These are phyloP conservation scores for Mycetomoellerius zeteki DNA, from an alignment of 1,140 invertebrate species.

Conservation along the genomic window DNA sequence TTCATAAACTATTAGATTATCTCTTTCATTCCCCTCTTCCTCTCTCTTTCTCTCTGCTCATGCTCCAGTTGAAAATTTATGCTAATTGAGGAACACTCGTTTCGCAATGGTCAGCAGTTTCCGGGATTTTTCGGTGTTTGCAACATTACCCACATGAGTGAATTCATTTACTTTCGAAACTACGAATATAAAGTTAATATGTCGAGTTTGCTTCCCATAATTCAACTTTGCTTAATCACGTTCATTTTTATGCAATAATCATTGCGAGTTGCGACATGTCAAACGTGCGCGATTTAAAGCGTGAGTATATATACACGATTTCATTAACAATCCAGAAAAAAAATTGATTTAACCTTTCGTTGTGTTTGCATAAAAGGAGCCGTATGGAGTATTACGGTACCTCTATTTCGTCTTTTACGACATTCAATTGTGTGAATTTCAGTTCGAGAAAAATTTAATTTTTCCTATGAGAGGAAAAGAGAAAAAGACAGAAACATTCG, in stretches of 20 bases:
- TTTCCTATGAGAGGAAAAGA: not conserved
- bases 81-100: conserved; percentile 35
- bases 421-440: not conserved
- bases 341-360: not conserved
- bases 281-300: not conserved
- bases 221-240: not conserved
- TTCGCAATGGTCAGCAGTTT: conserved; percentile 37
- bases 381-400: not conserved
- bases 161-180: conserved; percentile 53
- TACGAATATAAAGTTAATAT: conserved; percentile 30
- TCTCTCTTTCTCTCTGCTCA: not conserved
- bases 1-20: conserved; percentile 30
- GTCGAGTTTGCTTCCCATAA: conserved; percentile 2
- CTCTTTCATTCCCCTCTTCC: not conserved
- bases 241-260: conserved; percentile 12
- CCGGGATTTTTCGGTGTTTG: conserved; percentile 37
- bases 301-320: not conserved
- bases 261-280: too few species aligned
- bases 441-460: not conserved
- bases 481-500: not conserved
- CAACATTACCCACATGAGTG: conserved; percentile 15
- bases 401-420: not conserved
- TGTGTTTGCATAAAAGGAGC: not conserved
- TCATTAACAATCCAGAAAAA: not conserved
- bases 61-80: conserved; percentile 41